phyloP scores from a whole-genome alignment of 2,113 vertebrate genomes.

The Andinoacara biseriatus region DNA sequence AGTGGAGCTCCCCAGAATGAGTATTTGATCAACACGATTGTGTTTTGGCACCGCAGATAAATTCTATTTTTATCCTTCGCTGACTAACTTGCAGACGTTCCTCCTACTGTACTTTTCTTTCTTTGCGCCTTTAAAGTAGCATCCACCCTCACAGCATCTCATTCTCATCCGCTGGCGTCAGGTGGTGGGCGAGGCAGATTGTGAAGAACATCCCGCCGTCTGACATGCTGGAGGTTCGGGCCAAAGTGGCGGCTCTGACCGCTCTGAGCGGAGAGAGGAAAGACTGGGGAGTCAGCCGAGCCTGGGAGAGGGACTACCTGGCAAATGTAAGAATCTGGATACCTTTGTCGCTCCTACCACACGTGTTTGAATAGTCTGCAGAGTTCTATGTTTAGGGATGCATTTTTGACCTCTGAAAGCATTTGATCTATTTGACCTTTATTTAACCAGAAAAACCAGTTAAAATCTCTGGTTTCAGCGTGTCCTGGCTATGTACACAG shows the following conservation, averaged over 20 bases:
- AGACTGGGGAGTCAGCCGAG: slow-evolving; percentile 84
- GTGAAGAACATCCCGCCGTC: slow-evolving; percentile 94
- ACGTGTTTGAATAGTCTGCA: rapidly evolving
- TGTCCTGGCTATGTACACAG: no score
- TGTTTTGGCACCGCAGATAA: not conserved
- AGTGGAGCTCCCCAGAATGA: not conserved
- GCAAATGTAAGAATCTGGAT: slow-evolving; percentile 81
- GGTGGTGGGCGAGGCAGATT: slow-evolving; percentile 91
- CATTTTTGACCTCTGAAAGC: not conserved
- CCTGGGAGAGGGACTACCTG: slow-evolving; percentile 89
- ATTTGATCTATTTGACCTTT: not conserved
- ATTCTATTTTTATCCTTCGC: slow-evolving; percentile 22
- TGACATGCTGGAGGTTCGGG: slow-evolving; percentile 88
- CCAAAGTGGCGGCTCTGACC: slow-evolving; percentile 88
- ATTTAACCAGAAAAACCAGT: not conserved
- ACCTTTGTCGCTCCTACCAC: not conserved
- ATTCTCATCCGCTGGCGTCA: slow-evolving; percentile 52
- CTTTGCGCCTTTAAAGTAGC: slow-evolving; percentile 17
- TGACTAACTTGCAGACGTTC: not conserved
- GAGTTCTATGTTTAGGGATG: not conserved
- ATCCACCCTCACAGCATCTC: not conserved
- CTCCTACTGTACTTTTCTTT: slow-evolving; percentile 9
- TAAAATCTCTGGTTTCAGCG: not conserved
- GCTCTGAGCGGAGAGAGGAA: slow-evolving; percentile 82
- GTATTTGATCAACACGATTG: not conserved